Conservation (phyloP, 2,113 vertebrate genomes). For the Boulengeromyrus knoepffleri region DNA sequence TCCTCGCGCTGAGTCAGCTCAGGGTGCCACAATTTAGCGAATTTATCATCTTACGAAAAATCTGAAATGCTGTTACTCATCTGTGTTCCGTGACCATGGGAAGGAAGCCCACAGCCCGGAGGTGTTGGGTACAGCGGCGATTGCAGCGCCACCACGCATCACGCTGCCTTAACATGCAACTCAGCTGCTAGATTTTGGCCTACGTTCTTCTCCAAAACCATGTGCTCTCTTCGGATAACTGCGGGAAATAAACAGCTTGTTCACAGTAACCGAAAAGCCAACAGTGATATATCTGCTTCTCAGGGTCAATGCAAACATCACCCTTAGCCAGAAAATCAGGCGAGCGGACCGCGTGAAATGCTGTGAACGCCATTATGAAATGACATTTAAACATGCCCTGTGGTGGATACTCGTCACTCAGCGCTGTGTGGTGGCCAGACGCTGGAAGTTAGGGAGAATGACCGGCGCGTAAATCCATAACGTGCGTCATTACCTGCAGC, state of each 20-base stretch:
- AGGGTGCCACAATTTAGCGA: neutral
- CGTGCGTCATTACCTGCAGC: constrained; percentile 40
- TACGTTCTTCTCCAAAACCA: neutral
- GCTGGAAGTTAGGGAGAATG: constrained; percentile 25
- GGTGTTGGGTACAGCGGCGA: neutral
- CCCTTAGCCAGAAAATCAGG: neutral
- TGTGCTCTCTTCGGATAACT: neutral
- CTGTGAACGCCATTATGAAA: neutral
- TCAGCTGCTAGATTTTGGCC: neutral
- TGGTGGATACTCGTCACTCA: too few species aligned
- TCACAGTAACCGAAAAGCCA: neutral
- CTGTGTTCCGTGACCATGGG: neutral
- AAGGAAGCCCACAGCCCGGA: neutral
- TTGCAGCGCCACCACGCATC: neutral
- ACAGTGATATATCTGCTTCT: neutral
- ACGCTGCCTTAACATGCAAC: neutral
- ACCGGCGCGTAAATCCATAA: constrained; percentile 53
- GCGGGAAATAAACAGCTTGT: neutral
- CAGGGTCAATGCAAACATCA: neutral
- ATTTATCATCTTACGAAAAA: neutral
- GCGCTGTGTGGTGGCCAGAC: neutral
- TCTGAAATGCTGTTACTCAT: neutral
- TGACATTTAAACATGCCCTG: neutral
- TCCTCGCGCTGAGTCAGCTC: neutral
- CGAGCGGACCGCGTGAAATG: neutral